Conservation (phyloP, 2,113 vertebrate genomes). For the Strigops habroptila region DNA sequence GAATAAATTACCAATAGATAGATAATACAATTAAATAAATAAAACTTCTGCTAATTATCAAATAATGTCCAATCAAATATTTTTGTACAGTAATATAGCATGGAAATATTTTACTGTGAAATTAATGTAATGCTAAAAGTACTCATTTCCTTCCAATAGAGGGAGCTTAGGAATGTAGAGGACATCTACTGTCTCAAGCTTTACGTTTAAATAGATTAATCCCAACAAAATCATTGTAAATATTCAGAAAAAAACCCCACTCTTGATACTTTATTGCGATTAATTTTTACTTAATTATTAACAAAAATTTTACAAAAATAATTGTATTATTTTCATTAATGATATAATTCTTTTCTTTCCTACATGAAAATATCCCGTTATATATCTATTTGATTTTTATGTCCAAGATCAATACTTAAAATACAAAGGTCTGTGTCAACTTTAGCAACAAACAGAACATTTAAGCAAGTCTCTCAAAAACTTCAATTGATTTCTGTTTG, state of each 20-base stretch:
- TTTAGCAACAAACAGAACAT: not conserved
- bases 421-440: not conserved
- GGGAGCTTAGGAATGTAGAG: not conserved
- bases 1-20: not conserved
- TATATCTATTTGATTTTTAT: not conserved
- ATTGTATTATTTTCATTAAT: not conserved
- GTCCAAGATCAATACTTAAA: not conserved
- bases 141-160: not conserved
- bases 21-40: not conserved
- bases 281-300: not conserved
- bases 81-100: not conserved
- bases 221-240: rapidly evolving
- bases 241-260: not conserved
- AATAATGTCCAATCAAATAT: not conserved
- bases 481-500: not conserved
- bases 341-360: not conserved
- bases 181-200: not conserved
- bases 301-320: not conserved
- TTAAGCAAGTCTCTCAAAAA: not conserved
- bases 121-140: not conserved
- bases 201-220: not conserved
- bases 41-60: not conserved
- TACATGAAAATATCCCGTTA: not conserved
- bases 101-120: not conserved
- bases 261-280: not conserved